Conservation (phyloP, 2,113 vertebrate genomes). For the Spermophilus dauricus region DNA sequence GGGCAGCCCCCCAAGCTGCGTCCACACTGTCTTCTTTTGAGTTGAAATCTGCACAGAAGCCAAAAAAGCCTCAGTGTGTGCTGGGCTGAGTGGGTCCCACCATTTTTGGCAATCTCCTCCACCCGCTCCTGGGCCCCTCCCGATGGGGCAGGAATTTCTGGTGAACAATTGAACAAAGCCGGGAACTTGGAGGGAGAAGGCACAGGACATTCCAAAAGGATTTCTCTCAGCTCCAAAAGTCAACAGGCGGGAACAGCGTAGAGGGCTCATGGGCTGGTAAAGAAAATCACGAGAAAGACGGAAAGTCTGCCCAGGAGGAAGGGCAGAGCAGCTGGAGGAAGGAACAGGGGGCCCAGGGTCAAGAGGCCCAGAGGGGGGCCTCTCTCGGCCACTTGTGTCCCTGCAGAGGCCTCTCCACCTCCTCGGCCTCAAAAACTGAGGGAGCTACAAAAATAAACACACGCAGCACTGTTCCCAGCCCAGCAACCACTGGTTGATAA, state of each 20-base stretch:
- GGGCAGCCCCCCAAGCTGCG: background rate
- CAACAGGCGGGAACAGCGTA: conserved; percentile 68
- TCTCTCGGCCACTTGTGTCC: background rate
- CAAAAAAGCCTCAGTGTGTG: background rate
- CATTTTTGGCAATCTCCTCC: conserved; percentile 64
- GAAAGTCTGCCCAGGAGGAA: conserved; percentile 63
- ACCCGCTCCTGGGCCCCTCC: conserved; percentile 58
- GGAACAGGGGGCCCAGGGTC: background rate
- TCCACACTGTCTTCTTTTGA: background rate
- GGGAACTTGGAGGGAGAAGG: conserved; percentile 82
- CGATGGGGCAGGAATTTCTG: conserved; percentile 78
- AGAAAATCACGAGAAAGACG: conserved; percentile 68
- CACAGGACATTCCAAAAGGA: conserved; percentile 85
- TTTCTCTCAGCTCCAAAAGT: conserved; percentile 80
- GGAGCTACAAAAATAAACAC: background rate
- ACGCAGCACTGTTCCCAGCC: background rate
- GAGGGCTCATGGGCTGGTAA: conserved; percentile 10
- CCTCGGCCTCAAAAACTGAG: background rate
- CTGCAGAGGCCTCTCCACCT: background rate
- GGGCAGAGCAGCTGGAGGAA: conserved; percentile 49
- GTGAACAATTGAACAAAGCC: conserved; percentile 85
- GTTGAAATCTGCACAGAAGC: background rate
- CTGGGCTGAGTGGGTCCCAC: background rate
- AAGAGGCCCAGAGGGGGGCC: background rate
- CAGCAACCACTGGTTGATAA: background rate